These are phyloP conservation scores for Forficula auricularia DNA, from an alignment of 1,140 invertebrate species.

Conservation along the genomic window DNA sequence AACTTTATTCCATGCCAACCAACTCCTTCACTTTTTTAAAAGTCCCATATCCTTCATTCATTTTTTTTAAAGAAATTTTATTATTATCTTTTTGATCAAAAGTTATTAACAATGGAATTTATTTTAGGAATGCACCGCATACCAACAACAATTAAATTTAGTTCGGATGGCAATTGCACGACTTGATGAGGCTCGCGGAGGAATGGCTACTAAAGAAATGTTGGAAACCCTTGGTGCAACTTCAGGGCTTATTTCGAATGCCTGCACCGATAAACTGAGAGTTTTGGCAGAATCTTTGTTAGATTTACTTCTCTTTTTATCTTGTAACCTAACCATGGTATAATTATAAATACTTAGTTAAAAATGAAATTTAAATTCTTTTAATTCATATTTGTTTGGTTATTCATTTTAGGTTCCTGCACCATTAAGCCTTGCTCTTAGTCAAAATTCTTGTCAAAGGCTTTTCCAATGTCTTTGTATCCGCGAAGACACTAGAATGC, in stretches of 20 bases:
- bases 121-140: slow-evolving; percentile 49
- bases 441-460: slow-evolving; percentile 30
- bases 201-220: slow-evolving; percentile 1
- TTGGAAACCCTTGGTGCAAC: slow-evolving; percentile 10
- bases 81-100: too few relatives aligned
- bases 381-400: not conserved
- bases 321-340: too few relatives aligned
- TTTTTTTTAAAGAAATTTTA: too few relatives aligned
- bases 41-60: too few relatives aligned
- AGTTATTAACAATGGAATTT: too few relatives aligned
- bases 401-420: not conserved
- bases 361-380: not conserved
- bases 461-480: slow-evolving; percentile 54
- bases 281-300: slow-evolving; percentile 61
- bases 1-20: too few relatives aligned
- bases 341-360: not conserved
- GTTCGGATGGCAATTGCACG: slow-evolving; percentile 52
- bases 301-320: slow-evolving; percentile 54
- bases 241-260: slow-evolving; percentile 26
- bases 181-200: slow-evolving; percentile 36
- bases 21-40: too few relatives aligned
- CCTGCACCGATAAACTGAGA: slow-evolving; percentile 57
- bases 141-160: slow-evolving; percentile 63
- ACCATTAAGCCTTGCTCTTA: not conserved
- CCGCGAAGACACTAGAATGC: slow-evolving; percentile 38